Percentiles rank a stretch among this genome's conserved stretches.
Evolutionary conservation across 1,140 invertebrate species (phyloP).

Genomic region (Oscheius sp.): DNA sequence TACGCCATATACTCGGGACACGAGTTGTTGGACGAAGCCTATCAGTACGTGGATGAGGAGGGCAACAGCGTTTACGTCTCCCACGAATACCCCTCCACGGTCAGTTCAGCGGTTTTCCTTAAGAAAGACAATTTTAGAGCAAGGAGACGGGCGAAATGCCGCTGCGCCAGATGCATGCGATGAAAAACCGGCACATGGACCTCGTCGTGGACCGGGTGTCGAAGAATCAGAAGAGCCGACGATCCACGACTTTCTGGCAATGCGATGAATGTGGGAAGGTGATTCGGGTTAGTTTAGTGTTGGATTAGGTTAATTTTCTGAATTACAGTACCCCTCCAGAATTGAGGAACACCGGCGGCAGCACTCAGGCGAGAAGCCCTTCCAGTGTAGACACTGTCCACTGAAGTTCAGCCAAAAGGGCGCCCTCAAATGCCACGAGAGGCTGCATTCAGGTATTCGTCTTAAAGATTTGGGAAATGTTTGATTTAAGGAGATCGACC

Average conservation of each 20-base stretch:
- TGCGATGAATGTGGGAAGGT: background rate
- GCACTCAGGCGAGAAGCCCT: background rate
- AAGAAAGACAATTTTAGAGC: background rate
- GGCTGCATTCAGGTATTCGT: background rate
- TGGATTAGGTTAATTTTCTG: background rate
- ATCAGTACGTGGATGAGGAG: background rate
- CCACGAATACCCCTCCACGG: background rate
- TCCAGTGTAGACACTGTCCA: background rate
- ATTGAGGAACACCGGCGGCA: slow-evolving; percentile 1
- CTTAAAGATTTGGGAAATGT: background rate
- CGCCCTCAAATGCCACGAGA: background rate
- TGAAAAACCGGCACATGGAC: background rate
- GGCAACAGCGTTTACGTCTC: background rate
- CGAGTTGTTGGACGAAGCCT: background rate
- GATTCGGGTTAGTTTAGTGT: background rate
- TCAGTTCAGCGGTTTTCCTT: background rate
- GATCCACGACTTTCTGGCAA: background rate
- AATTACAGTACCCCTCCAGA: slow-evolving; percentile 4
- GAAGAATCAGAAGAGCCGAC: background rate
- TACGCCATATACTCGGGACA: background rate
- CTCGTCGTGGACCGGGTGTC: background rate
- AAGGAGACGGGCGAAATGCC: background rate
- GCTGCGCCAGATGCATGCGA: background rate
- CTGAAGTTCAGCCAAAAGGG: background rate
- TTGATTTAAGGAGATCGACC: slow-evolving; percentile 3